Evolutionary conservation across 2,113 vertebrate species (phyloP).

Genomic region (Urocynchramus pylzowi): DNA sequence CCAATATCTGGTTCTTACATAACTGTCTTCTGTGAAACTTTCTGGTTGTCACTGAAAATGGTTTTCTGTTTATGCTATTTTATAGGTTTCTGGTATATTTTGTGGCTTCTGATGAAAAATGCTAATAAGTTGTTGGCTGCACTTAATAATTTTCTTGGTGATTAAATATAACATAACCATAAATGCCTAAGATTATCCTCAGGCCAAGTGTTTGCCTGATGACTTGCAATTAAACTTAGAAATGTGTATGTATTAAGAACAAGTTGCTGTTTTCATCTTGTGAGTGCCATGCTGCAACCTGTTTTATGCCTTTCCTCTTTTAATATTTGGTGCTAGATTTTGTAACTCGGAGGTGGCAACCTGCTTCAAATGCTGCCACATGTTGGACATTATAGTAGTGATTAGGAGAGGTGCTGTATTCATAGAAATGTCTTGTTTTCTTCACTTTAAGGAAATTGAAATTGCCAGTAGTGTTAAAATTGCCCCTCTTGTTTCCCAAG

Average conservation of each 20-base stretch:
- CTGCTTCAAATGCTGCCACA: not conserved
- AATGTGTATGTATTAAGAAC: not conserved
- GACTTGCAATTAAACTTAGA: constrained; percentile 1
- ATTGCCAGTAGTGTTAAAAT: not conserved
- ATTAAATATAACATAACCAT: not conserved
- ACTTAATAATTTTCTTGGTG: not conserved
- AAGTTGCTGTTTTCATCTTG: not conserved
- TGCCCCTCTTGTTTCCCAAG: not conserved
- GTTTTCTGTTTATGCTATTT: not conserved
- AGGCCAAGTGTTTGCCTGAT: not conserved
- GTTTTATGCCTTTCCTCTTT: not conserved
- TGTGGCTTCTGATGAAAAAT: not conserved
- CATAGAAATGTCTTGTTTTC: not conserved
- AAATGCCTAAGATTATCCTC: not conserved
- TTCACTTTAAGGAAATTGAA: not conserved
- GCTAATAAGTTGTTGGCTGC: not conserved
- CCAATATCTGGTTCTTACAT: not conserved
- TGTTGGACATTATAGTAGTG: not conserved
- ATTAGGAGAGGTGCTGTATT: not conserved
- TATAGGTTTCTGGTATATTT: not conserved
- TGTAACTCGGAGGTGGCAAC: not conserved
- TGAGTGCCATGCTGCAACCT: not conserved
- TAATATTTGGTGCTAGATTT: not conserved
- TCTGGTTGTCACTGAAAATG: not conserved
- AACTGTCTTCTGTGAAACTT: not conserved